A percentile compares a stretch with the other conserved stretches of the same genome.
Evolutionary conservation across 2,888 invertebrate genomes (phyloP).

Genomic region (Trichogramma dendrolimi): DNA sequence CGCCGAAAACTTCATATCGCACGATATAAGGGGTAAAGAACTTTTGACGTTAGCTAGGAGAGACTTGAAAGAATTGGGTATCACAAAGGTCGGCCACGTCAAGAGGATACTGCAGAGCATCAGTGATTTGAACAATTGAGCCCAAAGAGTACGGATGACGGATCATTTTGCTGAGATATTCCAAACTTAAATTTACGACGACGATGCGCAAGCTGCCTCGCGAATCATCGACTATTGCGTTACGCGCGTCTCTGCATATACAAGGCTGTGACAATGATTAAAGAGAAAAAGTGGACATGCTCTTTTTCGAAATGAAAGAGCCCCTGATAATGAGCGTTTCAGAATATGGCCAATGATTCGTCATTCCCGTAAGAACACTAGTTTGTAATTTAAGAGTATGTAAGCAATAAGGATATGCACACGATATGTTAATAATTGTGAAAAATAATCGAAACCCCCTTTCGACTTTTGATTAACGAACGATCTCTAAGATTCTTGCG

Average conservation of each 20-base stretch:
- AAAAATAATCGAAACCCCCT: conserved; percentile 13
- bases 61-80: conserved; percentile 85
- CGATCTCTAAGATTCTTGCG: conserved; percentile 20
- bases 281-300: no score
- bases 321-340: no score
- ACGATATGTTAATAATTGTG: conserved; percentile 7
- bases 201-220: not conserved
- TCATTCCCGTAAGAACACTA: not conserved
- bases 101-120: conserved; percentile 92
- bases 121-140: conserved; percentile 64
- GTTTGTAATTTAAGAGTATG: not conserved
- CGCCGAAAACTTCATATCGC: conserved; percentile 80
- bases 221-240: conserved; percentile 16
- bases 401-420: conserved; percentile 19
- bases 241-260: no score
- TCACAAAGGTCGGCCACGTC: conserved; percentile 92
- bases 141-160: not conserved
- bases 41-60: conserved; percentile 79
- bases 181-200: not conserved
- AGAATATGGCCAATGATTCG: conserved; percentile 18
- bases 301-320: no score
- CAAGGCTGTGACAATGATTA: no score
- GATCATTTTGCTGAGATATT: no score
- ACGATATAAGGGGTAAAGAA: conserved; percentile 90
- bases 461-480: not conserved